These are phyloP conservation scores for Mactromeris polynyma DNA, from an alignment of 2,888 invertebrate species.

Conservation along the genomic window DNA sequence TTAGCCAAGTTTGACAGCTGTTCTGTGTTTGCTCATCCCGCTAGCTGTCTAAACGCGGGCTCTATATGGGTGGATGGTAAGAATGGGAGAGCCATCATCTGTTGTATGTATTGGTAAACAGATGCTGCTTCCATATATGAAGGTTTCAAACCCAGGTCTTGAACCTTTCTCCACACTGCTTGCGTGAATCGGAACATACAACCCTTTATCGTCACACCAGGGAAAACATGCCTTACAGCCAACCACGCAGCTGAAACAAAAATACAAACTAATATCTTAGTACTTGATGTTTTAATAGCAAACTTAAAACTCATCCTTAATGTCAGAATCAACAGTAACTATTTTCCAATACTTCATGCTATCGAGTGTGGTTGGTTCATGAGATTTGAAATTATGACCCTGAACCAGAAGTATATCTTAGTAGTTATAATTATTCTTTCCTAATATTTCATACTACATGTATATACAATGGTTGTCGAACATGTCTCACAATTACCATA, in stretches of 20 bases:
- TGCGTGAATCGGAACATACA: constrained; percentile 54
- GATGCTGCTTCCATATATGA: constrained; percentile 35
- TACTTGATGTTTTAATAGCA: neutral
- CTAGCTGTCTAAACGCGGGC: neutral
- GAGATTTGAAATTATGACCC: too few species aligned
- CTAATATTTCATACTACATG: too few species aligned
- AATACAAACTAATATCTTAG: too few species aligned
- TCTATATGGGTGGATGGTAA: constrained; percentile 23
- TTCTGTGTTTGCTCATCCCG: constrained; percentile 26
- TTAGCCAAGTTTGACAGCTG: neutral
- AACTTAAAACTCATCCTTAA: too few species aligned
- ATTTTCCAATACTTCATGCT: too few species aligned
- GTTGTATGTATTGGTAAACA: constrained; percentile 38
- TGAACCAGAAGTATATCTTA: too few species aligned
- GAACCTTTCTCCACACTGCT: constrained; percentile 35
- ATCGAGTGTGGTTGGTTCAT: too few species aligned
- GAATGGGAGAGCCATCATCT: constrained; percentile 15
- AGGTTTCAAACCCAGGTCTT: constrained; percentile 44
- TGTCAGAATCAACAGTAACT: too few species aligned
- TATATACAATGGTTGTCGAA: too few species aligned
- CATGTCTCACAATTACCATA: too few species aligned
- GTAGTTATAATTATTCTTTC: too few species aligned
- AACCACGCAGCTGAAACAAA: constrained; percentile 30
- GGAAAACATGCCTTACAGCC: constrained; percentile 32
- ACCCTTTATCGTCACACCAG: constrained; percentile 40